Evolutionary conservation across 2,797 vertebrate species (phyloP).

Genomic region (Lepilemur ruficaudatus): DNA sequence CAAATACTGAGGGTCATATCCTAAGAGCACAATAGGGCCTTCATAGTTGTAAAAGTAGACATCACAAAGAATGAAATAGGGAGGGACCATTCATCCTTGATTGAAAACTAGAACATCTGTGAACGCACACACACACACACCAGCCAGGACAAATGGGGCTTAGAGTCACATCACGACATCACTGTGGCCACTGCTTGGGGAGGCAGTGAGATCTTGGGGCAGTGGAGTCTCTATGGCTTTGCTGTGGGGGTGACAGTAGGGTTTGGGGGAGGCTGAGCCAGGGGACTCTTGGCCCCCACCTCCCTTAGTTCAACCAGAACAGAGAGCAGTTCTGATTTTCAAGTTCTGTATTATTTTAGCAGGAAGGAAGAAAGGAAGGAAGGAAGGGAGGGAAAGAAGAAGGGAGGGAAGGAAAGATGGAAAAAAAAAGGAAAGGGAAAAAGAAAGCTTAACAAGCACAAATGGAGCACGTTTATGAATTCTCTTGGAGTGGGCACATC

Average conservation of each 20-base stretch:
- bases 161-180: background rate
- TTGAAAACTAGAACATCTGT: background rate
- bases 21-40: background rate
- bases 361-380: rapidly evolving
- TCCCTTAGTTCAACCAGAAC: background rate
- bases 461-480: rapidly evolving
- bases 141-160: background rate
- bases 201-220: background rate
- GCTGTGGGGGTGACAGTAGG: background rate
- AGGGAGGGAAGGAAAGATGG: background rate
- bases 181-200: background rate
- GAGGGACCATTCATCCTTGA: background rate
- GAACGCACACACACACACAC: too few species aligned
- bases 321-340: background rate
- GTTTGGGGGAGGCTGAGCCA: background rate
- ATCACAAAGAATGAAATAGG: background rate
- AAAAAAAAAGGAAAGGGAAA: background rate
- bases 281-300: background rate
- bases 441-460: too few species aligned
- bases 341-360: background rate
- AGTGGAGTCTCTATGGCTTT: background rate
- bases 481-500: background rate
- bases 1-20: too few species aligned
- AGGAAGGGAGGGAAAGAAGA: background rate
- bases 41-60: background rate